Evolutionary conservation across 2,113 vertebrate genomes (phyloP), one percentile per base, ranked within the genome.

Genomic region (Grammomys surdaster): DNA sequence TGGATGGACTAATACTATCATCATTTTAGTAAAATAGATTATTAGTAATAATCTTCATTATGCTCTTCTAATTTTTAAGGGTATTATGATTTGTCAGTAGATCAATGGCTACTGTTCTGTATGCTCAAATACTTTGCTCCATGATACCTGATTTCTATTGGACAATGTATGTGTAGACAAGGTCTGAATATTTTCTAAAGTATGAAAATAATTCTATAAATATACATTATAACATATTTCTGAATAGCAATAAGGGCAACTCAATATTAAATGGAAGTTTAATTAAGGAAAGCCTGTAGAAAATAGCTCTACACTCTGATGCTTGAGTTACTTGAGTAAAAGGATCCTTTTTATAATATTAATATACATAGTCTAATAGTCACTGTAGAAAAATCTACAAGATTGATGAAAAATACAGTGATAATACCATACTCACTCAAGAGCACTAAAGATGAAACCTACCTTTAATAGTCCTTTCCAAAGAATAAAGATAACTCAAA

Each of bases 401-500:
- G 22, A 87, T 43, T 96, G 72, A 89, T 93, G 81, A 96, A 51
- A 46, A 80, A 1, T 84, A 36, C 77, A 96, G n/a, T 87, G 90
- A 91, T 60, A 75, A 95, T 94, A 92, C 33, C 91, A 2, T 96
- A 89, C 16, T 24, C 96, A 58, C 11, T 95, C 95, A 60, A 73
- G 97, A 93, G 16, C 86, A 28, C 20, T 28, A 12, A 40, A 91
- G 26, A 40, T 51, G 1, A 94, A 78, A 91, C 16, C 54, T 89
- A 69, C 26, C 36, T 20, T 97, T 17, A 92, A 24, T 65, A 92
- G 48, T 70, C 51, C 19, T 33, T 91, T 92, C 33, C 11, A 96
- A 94, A 72, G 0, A 9, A 81, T 90, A 80, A 85, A 1, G 1
- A 91, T 95, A 96, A 96, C 95, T 24, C 46, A 92, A 96, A 98